Evolutionary conservation across 2,113 vertebrate genomes (phyloP).

Genomic region (Leptobrachium leishanense): DNA sequence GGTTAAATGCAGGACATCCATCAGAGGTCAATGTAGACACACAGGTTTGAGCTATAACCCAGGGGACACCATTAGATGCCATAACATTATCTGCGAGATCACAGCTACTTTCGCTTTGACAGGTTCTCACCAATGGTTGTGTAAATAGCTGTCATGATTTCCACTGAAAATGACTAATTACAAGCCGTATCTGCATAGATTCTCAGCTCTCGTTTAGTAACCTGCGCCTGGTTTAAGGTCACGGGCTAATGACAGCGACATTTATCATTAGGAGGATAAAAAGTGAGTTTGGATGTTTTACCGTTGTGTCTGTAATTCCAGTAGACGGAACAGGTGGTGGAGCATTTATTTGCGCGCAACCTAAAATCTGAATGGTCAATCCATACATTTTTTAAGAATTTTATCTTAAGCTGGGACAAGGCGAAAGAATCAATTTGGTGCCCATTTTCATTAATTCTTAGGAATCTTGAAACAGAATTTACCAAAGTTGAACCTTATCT

Average conservation of each 20-base stretch:
- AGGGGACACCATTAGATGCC: constrained; percentile 17
- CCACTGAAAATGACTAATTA: constrained; percentile 40
- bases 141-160: constrained; percentile 37
- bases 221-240: constrained; percentile 43
- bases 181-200: constrained; percentile 4
- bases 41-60: constrained; percentile 53
- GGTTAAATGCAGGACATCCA: constrained; percentile 57
- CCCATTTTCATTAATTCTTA: too few relatives aligned
- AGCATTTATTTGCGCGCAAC: too few relatives aligned
- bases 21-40: constrained; percentile 55
- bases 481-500: too few relatives aligned
- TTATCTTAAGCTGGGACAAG: too few relatives aligned
- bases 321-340: constrained; percentile 3
- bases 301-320: not conserved
- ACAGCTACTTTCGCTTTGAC: constrained; percentile 18
- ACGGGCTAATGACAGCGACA: constrained; percentile 48
- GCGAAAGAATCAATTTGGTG: too few relatives aligned
- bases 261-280: not conserved
- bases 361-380: too few relatives aligned
- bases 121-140: constrained; percentile 16
- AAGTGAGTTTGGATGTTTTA: not conserved
- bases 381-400: too few relatives aligned
- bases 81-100: constrained; percentile 38
- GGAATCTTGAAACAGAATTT: too few relatives aligned
- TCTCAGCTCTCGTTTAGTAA: constrained; percentile 24